Base-by-base conservation (phyloP, 2,113 vertebrate genomes). In the Phyllostomus hastatus region DNA sequence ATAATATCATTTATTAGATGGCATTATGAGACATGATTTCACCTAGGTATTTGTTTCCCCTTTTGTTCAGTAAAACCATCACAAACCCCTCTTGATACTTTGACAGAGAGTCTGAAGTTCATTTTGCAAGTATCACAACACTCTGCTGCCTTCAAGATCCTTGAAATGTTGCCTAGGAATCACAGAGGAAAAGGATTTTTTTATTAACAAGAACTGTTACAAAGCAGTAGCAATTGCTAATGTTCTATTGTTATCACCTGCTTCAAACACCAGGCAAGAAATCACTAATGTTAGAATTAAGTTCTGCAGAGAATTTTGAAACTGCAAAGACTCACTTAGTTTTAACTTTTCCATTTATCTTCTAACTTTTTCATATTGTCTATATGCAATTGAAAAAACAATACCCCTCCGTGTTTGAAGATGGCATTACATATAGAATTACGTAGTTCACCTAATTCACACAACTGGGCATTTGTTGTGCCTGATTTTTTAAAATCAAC, bases 41-140 rank as follows among this genome's bases (percentile, higher is more conserved):
- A 88, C 72, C 50, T 80, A 67, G 46, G 88, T 35, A 95, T 86
- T 91, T 35, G 48, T 33, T 91, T 73, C 35, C 46, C 31, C 72
- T 92, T 85, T 57, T 83, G 90, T 52, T 66, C 66, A 87, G 73
- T 52, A 92, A 97, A 92, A n/a, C 28, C 17, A 41, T 76, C 70
- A 79, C 75, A 59, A 92, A 50, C 5, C 43, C 4, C 8, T 94
- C 48, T 69, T 79, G 35, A 54, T 82, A 52, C 46, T 76, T 80
- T 79, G 38, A 86, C 4, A 17, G 17, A 20, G 16, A 38, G 3
- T 41, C 59, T 46, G 7, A 38, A 64, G 20, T 4, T 8, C 64
- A 70, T n/a, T 95, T 96, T 83, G 11, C 38, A 89, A 66, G 19
- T 41, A 46, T 17, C 2, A 8, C 24, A 72, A 15, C 52, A 61